A percentile compares a stretch with the other conserved stretches of the same genome.
Conservation (phyloP, 2,113 vertebrate genomes). For the Gymnogyps californianus region DNA sequence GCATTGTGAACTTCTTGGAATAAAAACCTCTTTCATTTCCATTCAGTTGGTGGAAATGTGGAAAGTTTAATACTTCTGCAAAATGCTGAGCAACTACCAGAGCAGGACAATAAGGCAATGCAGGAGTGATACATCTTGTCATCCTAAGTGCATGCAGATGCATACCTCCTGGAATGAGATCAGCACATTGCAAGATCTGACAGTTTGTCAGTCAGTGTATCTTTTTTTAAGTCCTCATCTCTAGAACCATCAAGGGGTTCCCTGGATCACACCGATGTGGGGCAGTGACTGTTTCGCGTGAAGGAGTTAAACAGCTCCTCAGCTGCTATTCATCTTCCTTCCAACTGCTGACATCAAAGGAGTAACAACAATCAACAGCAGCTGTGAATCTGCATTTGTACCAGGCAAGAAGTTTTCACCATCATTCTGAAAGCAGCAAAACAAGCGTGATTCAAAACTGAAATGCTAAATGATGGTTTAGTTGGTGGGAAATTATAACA, state of each 20-base stretch:
- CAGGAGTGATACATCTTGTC: background rate
- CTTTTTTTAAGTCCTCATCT: background rate
- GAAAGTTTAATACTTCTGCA: background rate
- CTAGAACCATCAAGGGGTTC: background rate
- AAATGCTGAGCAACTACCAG: background rate
- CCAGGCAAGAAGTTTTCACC: background rate
- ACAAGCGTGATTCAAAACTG: background rate
- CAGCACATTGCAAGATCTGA: background rate
- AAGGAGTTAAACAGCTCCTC: background rate
- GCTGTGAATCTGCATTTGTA: conserved; percentile 36
- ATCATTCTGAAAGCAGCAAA: conserved; percentile 25
- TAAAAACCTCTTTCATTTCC: background rate
- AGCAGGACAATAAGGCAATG: accelerated
- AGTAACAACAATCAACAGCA: conserved; percentile 31
- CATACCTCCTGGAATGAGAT: background rate
- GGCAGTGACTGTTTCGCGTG: background rate
- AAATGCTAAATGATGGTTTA: background rate
- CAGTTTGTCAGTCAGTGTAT: background rate
- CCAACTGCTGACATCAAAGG: conserved; percentile 47
- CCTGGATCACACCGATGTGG: background rate
- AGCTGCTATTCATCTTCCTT: conserved; percentile 28
- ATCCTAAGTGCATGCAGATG: background rate
- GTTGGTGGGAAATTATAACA: background rate
- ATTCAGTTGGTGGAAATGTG: background rate
- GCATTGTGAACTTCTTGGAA: background rate